Base-by-base conservation (phyloP, 1,140 invertebrate species). In the Harpegnathos saltator region DNA sequence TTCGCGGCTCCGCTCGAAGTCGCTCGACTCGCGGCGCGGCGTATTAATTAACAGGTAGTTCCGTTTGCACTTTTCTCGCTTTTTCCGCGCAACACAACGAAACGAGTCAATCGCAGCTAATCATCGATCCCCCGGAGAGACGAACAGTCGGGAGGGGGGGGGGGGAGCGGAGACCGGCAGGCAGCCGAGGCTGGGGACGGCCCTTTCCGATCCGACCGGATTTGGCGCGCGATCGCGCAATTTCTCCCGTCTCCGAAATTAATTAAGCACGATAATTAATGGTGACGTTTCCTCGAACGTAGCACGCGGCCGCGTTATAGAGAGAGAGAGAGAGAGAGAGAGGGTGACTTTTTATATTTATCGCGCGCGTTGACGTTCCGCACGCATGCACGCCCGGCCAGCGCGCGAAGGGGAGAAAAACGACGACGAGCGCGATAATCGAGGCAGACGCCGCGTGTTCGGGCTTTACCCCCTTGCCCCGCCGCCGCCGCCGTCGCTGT, bases 201-300 rank as follows among this genome's bases (percentile, higher is more conserved):
- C 3, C n/a, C n/a, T n/a, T n/a, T n/a, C n/a, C 15, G 68, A 52
- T 52, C 14, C 1, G 29, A 26, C n/a, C 24, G 9, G 29, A 77
- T 26, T 82, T 63, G 80, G 33, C 22, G 33, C 22, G 54, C 52
- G 63, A 58, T 78, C 33, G 29, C 50, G 63, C 63, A 58, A 26
- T 80, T 69, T 80, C 75, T 59, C 65, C 9, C 65, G 65, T 69
- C 65, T 80, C 75, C 58, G 65, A 71, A 80, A 68, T 69, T 80
- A 80, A 69, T 80, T 80, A 80, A 58, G 33, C 54, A 54, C 52
- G 54, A 33, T 80, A 80, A 80, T 80, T 80, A 80, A 80, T 71
- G 52, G 15, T n/a, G 75, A 80, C 75, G 24, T 80, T 80, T 80
- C 52, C 66, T 69, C 75, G 75, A 48, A 69, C 54, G 52, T 71